Base-by-base conservation (phyloP, 2,888 invertebrate genomes). In the Drosophila subquinaria region DNA sequence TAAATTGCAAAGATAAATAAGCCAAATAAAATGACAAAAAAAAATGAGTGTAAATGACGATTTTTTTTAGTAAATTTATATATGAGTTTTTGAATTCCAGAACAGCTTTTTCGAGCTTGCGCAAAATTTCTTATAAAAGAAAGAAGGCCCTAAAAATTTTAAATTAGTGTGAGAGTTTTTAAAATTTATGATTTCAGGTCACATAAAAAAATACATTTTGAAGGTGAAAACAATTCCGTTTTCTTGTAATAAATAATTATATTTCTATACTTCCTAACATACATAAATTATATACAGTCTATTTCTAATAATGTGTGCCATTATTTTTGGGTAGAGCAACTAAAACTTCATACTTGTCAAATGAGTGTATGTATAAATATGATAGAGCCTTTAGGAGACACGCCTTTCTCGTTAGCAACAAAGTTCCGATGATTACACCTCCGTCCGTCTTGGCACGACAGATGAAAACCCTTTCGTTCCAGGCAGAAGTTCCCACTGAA, bases 1-100 rank as follows among this genome's bases (percentile, higher is more conserved):
- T 52, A 53, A 80, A 80, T 74, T 87, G 76, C 80, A 84, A 87
- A 87, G 71, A 84, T 78, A 75, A 83, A 83, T 86, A 78, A 87
- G 88, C 84, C 88, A 85, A 85, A 85, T 85, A 85, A 85, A 84
- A 73, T 65, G 27, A 57, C 11, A 42, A 30, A 42, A 45, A 45
- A 56, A 57, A 43, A n/a, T 6, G 11, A 30, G 4, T 30, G 5
- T 11, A 15, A 33, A 5, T 17, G 8, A 20, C 30, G 13, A 13
- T 17, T 8, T 52, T 8, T 52, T 4, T 4, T 2, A 23, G 1
- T 52, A 1, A 2, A 23, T 6, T 43, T 30, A 27, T 8, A 8
- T 8, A 27, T 30, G 30, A 30, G 8, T 8, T 30, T 6, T 30
- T 30, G 1, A 30, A 30, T 30, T 30, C 8, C 30, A 30, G 30